phyloP scores from a whole-genome alignment of 2,797 vertebrate species.

The Streptopelia turtur region DNA sequence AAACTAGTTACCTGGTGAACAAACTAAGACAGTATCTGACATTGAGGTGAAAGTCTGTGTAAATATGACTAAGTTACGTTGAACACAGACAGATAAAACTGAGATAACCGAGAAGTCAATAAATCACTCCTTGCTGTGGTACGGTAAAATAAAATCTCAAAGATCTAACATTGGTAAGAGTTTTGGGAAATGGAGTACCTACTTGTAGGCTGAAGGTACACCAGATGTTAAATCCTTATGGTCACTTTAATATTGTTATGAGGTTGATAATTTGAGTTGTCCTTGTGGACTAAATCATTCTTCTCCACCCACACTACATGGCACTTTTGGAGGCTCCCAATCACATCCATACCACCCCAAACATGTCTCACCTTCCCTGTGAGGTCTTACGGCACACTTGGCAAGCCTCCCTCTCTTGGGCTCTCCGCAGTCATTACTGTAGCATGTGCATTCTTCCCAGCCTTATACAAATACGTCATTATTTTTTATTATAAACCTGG shows the following conservation, averaged over 20 bases:
- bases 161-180: background rate
- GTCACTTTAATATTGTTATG: background rate
- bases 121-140: background rate
- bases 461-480: background rate
- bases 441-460: background rate
- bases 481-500: background rate
- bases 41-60: background rate
- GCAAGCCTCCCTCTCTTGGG: background rate
- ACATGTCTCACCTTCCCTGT: background rate
- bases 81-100: background rate
- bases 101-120: background rate
- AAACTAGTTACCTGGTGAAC: background rate
- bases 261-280: background rate
- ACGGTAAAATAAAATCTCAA: background rate
- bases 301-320: background rate
- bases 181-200: background rate
- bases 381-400: background rate
- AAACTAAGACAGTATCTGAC: background rate
- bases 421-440: background rate
- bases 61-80: background rate
- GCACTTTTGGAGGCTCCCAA: background rate
- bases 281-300: background rate
- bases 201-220: background rate
- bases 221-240: background rate
- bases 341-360: accelerated